Percentiles rank a stretch among this genome's conserved stretches.
These are phyloP conservation scores for Lasioglossum calceatum DNA, from an alignment of 2,888 invertebrate species.

Conservation along the genomic window DNA sequence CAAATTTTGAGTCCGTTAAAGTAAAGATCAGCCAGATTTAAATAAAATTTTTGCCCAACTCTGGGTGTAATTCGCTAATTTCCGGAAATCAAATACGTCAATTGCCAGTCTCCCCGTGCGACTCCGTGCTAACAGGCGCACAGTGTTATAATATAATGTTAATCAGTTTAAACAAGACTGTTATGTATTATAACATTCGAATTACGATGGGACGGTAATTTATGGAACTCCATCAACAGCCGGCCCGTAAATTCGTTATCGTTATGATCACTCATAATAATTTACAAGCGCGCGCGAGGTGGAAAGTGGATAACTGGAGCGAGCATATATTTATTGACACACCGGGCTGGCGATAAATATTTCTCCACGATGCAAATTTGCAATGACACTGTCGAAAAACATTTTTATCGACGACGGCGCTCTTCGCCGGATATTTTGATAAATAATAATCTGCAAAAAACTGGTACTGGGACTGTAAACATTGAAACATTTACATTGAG, in stretches of 20 bases:
- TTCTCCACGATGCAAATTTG: background rate
- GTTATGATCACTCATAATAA: constrained; percentile 19
- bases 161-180: background rate
- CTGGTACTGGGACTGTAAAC: too few relatives aligned
- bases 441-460: background rate
- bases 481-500: too few relatives aligned
- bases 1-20: too few relatives aligned
- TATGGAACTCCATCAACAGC: background rate
- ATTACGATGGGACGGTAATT: constrained; percentile 8
- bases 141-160: constrained; percentile 12
- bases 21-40: too few relatives aligned
- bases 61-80: background rate
- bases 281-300: background rate
- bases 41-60: too few relatives aligned
- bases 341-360: background rate
- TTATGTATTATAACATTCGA: background rate
- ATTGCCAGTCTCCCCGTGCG: background rate
- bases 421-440: background rate
- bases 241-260: background rate
- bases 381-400: background rate
- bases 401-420: background rate
- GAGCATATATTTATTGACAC: background rate
- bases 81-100: background rate
- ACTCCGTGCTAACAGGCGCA: background rate
- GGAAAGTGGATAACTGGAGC: background rate